Base-by-base conservation (phyloP, 2,113 vertebrate species). In the Anoura caudifer region DNA sequence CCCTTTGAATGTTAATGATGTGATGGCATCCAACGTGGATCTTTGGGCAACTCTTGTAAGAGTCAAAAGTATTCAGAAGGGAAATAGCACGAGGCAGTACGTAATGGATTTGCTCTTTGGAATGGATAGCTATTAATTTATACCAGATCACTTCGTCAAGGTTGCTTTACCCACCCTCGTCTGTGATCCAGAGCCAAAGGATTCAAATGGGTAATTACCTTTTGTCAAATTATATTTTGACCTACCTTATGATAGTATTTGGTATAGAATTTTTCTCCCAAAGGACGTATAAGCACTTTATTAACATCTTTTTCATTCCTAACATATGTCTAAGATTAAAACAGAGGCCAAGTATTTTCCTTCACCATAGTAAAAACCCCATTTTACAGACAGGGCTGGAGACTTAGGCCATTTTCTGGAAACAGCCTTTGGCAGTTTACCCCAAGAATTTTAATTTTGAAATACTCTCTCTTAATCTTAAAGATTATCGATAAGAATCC, bases 41-140 rank as follows among this genome's bases (percentile, higher is more conserved):
- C 95, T 97, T 77, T 85, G 96, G 97, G 96, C 94, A 94, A 96
- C 86, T 97, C 94, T 95, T 79, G 22, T 26, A 95, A 92, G 83
- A 95, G 38, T 96, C 79, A 4, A 3, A 96, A 96, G 59, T 90
- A 96, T 91, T 97, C 95, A 73, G 95, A 94, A 85, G 97, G 96
- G 96, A 98, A 98, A 98, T 97, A 97, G 97, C 95, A 95, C 45
- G 50, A 91, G 82, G 95, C 59, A 96, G 80, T 97, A 97, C 0
- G 97, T 97, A 91, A 97, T 95, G 83, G 95, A 82, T 94, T 95
- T 93, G 95, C 56, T 95, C 80, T 96, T 96, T 96, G 97, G 95
- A 93, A 96, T 96, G 97, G 87, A 95, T 84, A 93, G 83, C 81
- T 96, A 93, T 91, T 98, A 97, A 98, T 97, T 97, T 97, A 96